These are phyloP conservation scores for Heliconius melpomene DNA, from an alignment of 1,140 invertebrate species.

Conservation along the genomic window DNA sequence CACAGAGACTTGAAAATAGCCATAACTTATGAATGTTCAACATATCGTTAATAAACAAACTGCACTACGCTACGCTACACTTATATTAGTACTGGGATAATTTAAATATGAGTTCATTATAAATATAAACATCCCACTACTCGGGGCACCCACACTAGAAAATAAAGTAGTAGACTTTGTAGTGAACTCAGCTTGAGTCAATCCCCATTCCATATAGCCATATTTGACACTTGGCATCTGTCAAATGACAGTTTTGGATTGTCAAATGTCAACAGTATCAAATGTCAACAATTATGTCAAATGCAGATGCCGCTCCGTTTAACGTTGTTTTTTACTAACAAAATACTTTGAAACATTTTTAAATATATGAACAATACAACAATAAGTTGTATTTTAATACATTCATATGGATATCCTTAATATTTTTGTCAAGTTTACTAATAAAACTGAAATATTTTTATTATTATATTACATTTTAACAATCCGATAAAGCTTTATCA, in stretches of 20 bases:
- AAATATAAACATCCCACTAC: conserved; percentile 64
- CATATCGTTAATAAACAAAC: conserved; percentile 55
- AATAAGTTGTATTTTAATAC: no score
- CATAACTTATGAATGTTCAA: conserved; percentile 75
- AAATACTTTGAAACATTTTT: no score
- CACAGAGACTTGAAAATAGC: conserved; percentile 68
- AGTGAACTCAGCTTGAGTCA: conserved; percentile 27
- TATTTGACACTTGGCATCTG: conserved; percentile 23
- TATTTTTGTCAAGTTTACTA: no score
- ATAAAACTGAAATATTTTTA: no score
- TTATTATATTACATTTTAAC: no score
- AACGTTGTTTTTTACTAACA: background rate
- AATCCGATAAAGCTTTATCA: background rate
- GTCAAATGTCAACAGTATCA: conserved; percentile 4
- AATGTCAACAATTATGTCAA: background rate
- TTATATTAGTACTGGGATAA: conserved; percentile 59
- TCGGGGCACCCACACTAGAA: conserved; percentile 55
- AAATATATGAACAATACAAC: no score
- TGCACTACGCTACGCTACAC: conserved; percentile 46
- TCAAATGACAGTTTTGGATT: conserved; percentile 6
- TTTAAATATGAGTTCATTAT: conserved; percentile 61
- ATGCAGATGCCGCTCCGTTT: background rate
- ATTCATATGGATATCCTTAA: no score
- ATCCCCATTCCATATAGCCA: conserved; percentile 24
- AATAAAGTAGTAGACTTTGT: conserved; percentile 33